Evolutionary conservation across 2,797 vertebrate genomes (phyloP).

Genomic region (Platalea minor): DNA sequence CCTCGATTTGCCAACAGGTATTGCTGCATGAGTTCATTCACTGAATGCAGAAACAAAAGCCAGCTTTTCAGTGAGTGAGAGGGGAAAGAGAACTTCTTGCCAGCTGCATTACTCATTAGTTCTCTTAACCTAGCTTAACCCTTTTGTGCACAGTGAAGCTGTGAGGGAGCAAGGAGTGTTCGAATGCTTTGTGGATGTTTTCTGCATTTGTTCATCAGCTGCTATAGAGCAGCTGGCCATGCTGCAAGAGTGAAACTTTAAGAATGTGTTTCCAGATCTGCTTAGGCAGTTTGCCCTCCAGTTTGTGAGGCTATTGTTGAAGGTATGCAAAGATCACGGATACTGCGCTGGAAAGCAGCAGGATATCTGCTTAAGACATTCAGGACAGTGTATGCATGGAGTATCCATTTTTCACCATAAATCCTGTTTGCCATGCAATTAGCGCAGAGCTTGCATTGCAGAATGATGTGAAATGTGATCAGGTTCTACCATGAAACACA

Average conservation of each 20-base stretch:
- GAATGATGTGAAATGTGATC: not conserved
- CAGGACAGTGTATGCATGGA: not conserved
- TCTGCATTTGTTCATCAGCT: slow-evolving; percentile 53
- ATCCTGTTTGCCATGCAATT: not conserved
- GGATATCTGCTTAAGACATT: not conserved
- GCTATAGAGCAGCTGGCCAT: slow-evolving; percentile 25
- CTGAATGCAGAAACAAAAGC: slow-evolving; percentile 46
- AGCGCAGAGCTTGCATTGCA: not conserved
- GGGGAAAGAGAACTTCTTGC: not conserved
- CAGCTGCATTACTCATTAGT: slow-evolving; percentile 6
- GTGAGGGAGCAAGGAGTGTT: not conserved
- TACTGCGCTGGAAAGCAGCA: not conserved
- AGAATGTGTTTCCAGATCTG: slow-evolving; percentile 48
- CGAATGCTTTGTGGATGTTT: slow-evolving; percentile 18
- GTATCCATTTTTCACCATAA: slow-evolving; percentile 14
- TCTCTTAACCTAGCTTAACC: slow-evolving; percentile 3
- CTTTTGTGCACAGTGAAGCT: not conserved
- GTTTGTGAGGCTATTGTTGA: not conserved
- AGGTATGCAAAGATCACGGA: not conserved
- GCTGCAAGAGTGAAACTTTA: slow-evolving; percentile 9
- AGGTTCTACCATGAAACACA: not conserved
- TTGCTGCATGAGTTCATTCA: slow-evolving; percentile 48
- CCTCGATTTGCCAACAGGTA: slow-evolving; percentile 63
- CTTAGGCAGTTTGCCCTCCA: not conserved
- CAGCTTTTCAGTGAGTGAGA: slow-evolving; percentile 29